phyloP scores from a whole-genome alignment of 2,888 invertebrate species.

The Eupeodes luniger region DNA sequence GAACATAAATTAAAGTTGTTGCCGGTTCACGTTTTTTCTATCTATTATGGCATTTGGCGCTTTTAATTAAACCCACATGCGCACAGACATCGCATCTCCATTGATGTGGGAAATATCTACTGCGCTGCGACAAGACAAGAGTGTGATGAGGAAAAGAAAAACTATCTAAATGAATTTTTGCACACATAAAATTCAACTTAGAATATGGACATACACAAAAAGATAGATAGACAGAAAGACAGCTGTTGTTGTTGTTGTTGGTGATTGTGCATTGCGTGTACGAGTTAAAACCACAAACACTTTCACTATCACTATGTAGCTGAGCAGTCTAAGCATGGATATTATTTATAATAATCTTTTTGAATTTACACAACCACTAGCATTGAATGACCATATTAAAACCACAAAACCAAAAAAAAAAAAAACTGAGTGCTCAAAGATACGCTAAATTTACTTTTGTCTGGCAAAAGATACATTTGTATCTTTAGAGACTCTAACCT shows the following conservation, averaged over 20 bases:
- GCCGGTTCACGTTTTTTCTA: background rate
- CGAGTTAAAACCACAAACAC: constrained; percentile 57
- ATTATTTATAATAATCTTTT: constrained; percentile 20
- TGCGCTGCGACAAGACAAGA: background rate
- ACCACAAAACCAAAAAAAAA: constrained; percentile 45
- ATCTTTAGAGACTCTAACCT: background rate
- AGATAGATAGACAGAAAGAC: constrained; percentile 53
- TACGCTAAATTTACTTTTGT: constrained; percentile 56
- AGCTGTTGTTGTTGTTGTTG: constrained; percentile 12
- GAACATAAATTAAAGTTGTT: background rate
- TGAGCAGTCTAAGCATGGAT: constrained; percentile 12
- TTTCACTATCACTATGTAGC: constrained; percentile 67
- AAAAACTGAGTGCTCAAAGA: constrained; percentile 13
- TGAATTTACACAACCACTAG: constrained; percentile 17
- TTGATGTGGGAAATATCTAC: constrained; percentile 13
- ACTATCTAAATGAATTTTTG: constrained; percentile 59
- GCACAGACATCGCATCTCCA: constrained; percentile 31
- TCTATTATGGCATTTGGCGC: constrained; percentile 55
- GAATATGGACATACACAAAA: background rate
- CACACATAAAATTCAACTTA: constrained; percentile 23
- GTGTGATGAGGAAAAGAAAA: background rate
- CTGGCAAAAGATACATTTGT: constrained; percentile 39
- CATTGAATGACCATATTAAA: constrained; percentile 39
- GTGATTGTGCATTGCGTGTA: constrained; percentile 30
- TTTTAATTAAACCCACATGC: constrained; percentile 76